Conservation (phyloP, 1,140 invertebrate species). For the Camponotus pennsylvanicus region DNA sequence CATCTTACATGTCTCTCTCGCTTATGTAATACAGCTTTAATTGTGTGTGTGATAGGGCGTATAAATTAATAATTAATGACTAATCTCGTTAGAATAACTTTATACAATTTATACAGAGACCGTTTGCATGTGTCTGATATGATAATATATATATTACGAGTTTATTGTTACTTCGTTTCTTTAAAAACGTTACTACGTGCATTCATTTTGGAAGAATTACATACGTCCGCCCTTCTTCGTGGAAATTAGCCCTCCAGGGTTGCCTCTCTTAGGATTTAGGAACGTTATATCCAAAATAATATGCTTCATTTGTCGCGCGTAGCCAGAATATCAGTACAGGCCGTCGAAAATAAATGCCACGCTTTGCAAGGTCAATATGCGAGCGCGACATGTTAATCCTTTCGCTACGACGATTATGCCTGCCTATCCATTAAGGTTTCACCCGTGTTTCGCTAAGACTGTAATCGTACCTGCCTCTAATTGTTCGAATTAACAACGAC, state of each 20-base stretch:
- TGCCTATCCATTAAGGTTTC: neutral
- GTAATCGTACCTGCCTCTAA: conserved; percentile 5
- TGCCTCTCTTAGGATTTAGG: conserved; percentile 79
- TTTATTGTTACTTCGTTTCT: conserved; percentile 64
- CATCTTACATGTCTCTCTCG: neutral
- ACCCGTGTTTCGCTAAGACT: neutral
- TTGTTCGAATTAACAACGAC: conserved; percentile 17
- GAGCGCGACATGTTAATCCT: conserved; percentile 34
- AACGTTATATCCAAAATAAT: conserved; percentile 84
- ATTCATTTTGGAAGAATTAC: conserved; percentile 77
- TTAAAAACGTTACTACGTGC: conserved; percentile 39
- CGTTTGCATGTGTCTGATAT: conserved; percentile 79
- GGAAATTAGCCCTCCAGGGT: conserved; percentile 61
- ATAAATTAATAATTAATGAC: conserved; percentile 79
- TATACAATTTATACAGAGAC: conserved; percentile 84
- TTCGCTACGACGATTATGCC: conserved; percentile 43
- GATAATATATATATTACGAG: conserved; percentile 77
- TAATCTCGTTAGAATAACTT: conserved; percentile 79
- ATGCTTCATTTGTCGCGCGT: conserved; percentile 73
- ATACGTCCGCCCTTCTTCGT: conserved; percentile 72
- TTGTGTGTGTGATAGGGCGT: conserved; percentile 24
- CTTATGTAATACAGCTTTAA: conserved; percentile 36
- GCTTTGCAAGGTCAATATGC: neutral
- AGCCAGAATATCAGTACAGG: conserved; percentile 63
- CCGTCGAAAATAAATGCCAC: conserved; percentile 71